Conservation (phyloP, 2,113 vertebrate genomes). For the Alces alces region DNA sequence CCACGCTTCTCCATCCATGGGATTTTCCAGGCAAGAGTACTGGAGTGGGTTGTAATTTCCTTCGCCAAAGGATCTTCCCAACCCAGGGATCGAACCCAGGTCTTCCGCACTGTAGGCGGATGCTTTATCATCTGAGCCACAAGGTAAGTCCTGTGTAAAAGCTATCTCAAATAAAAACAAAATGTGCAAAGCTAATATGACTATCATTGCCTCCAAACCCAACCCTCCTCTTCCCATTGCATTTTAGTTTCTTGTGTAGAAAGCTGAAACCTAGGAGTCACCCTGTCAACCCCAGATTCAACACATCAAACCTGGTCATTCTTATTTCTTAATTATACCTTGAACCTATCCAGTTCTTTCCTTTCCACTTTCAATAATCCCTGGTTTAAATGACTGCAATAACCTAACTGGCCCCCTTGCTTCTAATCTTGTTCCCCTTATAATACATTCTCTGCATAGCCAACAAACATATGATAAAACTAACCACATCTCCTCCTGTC, state of each 20-base stretch:
- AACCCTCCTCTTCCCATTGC: not conserved
- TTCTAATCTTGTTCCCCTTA: not conserved
- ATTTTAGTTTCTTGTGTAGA: not conserved
- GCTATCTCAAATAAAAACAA: not conserved
- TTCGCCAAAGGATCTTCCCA: not conserved
- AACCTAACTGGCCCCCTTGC: not conserved
- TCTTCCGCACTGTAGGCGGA: not conserved
- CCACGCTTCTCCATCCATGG: not conserved
- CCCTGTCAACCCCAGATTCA: not conserved
- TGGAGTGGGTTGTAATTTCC: not conserved
- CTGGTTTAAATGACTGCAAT: not conserved
- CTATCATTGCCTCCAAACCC: not conserved
- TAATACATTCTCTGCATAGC: not conserved
- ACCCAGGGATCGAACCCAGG: fast-evolving
- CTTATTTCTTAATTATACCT: not conserved
- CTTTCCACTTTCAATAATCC: not conserved
- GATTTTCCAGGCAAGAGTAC: not conserved
- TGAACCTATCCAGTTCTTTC: not conserved
- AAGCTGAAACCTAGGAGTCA: not conserved
- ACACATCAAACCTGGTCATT: not conserved
- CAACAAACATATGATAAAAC: not conserved
- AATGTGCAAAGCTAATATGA: not conserved
- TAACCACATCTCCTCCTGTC: not conserved
- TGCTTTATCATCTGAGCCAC: not conserved
- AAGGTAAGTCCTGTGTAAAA: not conserved